These are phyloP conservation scores for Mobula hypostoma DNA, from an alignment of 2,113 vertebrate species.

Conservation along the genomic window DNA sequence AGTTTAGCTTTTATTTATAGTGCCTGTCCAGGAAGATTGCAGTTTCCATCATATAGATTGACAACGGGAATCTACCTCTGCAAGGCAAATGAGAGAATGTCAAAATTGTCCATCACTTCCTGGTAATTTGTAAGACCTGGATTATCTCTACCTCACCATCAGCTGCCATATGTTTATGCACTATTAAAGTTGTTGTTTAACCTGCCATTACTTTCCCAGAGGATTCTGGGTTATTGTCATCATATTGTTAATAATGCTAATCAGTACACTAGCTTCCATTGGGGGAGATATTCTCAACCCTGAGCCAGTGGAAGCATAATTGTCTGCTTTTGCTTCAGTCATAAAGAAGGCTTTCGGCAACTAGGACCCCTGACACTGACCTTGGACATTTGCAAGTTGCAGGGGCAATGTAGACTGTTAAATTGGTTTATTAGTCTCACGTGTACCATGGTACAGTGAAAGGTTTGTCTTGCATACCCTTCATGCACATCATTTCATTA, in stretches of 20 bases:
- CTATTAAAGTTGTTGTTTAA: background rate
- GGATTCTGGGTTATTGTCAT: background rate
- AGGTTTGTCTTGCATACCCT: too few species aligned
- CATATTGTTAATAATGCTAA: background rate
- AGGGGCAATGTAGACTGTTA: background rate
- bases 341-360: background rate
- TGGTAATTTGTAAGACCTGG: background rate
- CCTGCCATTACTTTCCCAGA: background rate
- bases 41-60: background rate
- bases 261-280: background rate
- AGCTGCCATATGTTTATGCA: background rate
- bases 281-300: too few species aligned
- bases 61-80: background rate
- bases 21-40: background rate
- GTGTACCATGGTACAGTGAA: too few species aligned
- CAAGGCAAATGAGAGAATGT: too few species aligned
- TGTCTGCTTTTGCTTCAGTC: background rate
- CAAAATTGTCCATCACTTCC: background rate
- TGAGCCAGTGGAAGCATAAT: background rate
- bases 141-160: too few species aligned
- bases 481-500: too few species aligned
- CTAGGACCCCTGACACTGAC: background rate
- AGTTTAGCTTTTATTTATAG: background rate
- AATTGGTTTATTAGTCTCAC: too few species aligned
- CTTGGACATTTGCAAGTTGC: background rate